Evolutionary conservation across 2,888 invertebrate genomes (phyloP).

Genomic region (Sepiola atlantica): DNA sequence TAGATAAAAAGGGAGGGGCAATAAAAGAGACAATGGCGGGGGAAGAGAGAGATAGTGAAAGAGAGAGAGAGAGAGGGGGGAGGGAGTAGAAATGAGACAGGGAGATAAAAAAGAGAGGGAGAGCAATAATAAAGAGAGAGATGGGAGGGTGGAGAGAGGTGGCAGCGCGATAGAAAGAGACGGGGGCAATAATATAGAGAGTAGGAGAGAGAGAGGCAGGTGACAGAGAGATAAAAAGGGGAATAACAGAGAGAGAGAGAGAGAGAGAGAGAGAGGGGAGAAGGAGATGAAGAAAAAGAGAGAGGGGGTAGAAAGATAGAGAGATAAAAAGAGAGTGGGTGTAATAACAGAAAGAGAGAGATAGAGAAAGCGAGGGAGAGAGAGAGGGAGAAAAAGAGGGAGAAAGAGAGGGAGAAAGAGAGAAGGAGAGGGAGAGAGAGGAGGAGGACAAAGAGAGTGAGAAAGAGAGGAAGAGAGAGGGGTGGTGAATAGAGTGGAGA

Average conservation of each 20-base stretch:
- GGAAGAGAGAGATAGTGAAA: background rate
- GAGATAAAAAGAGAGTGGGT: too few relatives aligned
- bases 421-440: too few relatives aligned
- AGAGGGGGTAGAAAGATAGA: background rate
- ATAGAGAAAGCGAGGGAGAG: background rate
- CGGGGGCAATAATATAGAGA: background rate
- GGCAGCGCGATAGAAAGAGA: background rate
- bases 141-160: background rate
- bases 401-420: background rate
- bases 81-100: too few relatives aligned
- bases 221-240: too few relatives aligned
- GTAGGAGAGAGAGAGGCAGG: too few relatives aligned
- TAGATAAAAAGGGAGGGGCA: background rate
- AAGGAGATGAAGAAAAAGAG: background rate
- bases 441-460: background rate
- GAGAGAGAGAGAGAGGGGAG: background rate
- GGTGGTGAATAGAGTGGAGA: background rate
- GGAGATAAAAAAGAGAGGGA: too few relatives aligned
- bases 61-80: too few relatives aligned
- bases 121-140: background rate
- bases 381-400: too few relatives aligned
- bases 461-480: background rate
- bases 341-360: background rate
- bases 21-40: too few relatives aligned
- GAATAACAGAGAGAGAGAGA: background rate